phyloP scores from a whole-genome alignment of 1,140 invertebrate species.

The Epicauta chinensis region DNA sequence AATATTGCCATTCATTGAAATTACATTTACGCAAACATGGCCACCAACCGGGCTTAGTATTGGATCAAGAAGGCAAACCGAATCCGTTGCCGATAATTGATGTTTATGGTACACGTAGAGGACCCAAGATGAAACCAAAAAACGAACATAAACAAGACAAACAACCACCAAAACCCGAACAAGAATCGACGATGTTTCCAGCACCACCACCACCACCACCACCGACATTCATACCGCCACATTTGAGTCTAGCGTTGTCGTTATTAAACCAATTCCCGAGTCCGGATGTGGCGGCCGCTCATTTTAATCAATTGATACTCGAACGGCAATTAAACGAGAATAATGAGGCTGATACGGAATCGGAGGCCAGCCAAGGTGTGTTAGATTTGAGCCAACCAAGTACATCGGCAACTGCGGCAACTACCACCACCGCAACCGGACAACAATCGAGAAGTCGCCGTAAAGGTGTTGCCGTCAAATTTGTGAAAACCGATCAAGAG shows the following conservation, averaged over 20 bases:
- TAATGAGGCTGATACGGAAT: conserved; percentile 32
- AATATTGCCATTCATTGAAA: conserved; percentile 97
- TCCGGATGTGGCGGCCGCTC: conserved; percentile 34
- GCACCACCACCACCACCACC: conserved; percentile 17
- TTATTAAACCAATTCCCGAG: conserved; percentile 4
- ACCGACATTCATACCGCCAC: conserved; percentile 41
- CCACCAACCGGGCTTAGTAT: conserved; percentile 78
- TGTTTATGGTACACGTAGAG: conserved; percentile 80
- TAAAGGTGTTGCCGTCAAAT: conserved; percentile 72
- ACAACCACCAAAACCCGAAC: conserved; percentile 14
- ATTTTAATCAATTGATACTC: conserved; percentile 36
- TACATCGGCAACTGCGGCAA: not conserved
- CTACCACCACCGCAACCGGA: conserved; percentile 26
- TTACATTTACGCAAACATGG: conserved; percentile 88
- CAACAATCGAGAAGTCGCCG: conserved; percentile 58
- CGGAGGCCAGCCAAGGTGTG: conserved; percentile 38
- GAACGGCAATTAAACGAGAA: conserved; percentile 28
- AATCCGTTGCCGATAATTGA: conserved; percentile 84
- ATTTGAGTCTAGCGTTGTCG: conserved; percentile 2
- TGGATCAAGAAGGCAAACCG: conserved; percentile 81
- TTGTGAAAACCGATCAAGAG: conserved; percentile 16
- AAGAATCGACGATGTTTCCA: conserved; percentile 16
- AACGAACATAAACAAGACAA: conserved; percentile 13
- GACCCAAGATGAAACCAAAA: conserved; percentile 63
- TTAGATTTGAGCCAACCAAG: conserved; percentile 51